Base-by-base conservation (phyloP, 2,888 invertebrate genomes). In the Strigamia crassipes region DNA sequence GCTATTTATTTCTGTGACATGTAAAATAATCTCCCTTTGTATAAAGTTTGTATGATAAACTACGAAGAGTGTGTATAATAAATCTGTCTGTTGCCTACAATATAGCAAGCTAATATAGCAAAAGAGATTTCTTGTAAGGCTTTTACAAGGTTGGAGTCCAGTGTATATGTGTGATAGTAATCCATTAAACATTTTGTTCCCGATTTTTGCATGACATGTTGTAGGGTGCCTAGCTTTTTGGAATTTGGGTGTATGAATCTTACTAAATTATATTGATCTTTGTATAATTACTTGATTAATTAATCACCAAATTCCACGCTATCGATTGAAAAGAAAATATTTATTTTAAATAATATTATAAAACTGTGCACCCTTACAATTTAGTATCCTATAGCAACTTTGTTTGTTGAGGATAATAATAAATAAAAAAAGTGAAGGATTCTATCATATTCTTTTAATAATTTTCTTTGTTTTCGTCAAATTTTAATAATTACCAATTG, bases 11-110 rank as follows among this genome's bases (percentile, higher is more conserved):
- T 73, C 73, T 73, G 73, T 73, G 73, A 73, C 23, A 73, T 73
- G 73, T 73, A 73, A 73, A 73, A 73, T 73, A 73, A 73, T 73
- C 73, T 73, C 73, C 73, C 73, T 73, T 73, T 73, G 73, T 73
- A 73, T 73, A 73, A 73, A 73, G 73, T 73, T 12, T 73, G 73
- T 73, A 73, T 73, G 73, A 73, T 73, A 73, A 73, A 73, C 31
- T 31, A 73, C 31, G 73, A 73, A 73, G 73, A 73, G 73, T 73
- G 73, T 73, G 73, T 73, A 73, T 73, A 27, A 73, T 73, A 73
- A 73, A 31, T 73, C 73, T 73, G 73, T 73, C 73, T 73, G 73
- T 73, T 73, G 73, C 73, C 73, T 73, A 73, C 73, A 73, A 73
- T 73, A 73, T 73, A 73, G 73, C 31, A 73, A 73, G 73, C 73